A percentile compares a stretch with the other conserved stretches of the same genome.
Conservation (phyloP, 2,888 invertebrate species). For the Drosophila aldrichi region DNA sequence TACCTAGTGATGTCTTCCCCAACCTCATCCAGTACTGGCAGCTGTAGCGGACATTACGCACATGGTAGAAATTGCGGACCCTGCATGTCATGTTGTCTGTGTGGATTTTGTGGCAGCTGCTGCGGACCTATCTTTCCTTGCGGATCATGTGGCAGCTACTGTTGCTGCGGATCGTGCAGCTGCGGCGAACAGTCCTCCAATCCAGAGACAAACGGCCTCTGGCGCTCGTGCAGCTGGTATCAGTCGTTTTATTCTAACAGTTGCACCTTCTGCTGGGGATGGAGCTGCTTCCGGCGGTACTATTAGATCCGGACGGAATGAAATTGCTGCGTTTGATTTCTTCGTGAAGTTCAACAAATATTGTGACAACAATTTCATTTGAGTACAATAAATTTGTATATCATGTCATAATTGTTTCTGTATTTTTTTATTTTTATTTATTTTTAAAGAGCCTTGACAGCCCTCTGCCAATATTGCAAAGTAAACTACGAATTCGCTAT, state of each 20-base stretch:
- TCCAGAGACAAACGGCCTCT: constrained; percentile 56
- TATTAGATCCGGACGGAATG: constrained; percentile 39
- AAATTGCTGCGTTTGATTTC: constrained; percentile 5
- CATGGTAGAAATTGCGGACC: constrained; percentile 5
- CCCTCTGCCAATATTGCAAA: constrained; percentile 36
- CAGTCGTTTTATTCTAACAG: constrained; percentile 68
- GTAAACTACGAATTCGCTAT: too few species aligned
- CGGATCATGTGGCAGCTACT: constrained; percentile 64
- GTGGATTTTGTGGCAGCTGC: constrained; percentile 9
- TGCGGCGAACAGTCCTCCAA: constrained; percentile 67
- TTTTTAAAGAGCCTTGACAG: not conserved
- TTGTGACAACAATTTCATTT: constrained; percentile 38
- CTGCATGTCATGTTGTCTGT: constrained; percentile 27
- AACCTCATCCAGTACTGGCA: not conserved
- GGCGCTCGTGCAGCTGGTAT: constrained; percentile 57
- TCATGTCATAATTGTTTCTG: constrained; percentile 20
- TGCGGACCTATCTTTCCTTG: constrained; percentile 36
- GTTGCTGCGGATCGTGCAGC: constrained; percentile 39
- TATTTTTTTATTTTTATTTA: too few species aligned
- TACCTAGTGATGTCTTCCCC: constrained; percentile 38
- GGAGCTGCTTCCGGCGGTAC: constrained; percentile 68
- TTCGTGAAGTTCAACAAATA: constrained; percentile 27
- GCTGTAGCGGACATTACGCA: too few species aligned
- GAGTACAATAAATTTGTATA: constrained; percentile 68
- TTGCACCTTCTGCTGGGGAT: constrained; percentile 64